Base-by-base conservation (phyloP, 2,797 vertebrate genomes). In the Acanthurus lineatus region DNA sequence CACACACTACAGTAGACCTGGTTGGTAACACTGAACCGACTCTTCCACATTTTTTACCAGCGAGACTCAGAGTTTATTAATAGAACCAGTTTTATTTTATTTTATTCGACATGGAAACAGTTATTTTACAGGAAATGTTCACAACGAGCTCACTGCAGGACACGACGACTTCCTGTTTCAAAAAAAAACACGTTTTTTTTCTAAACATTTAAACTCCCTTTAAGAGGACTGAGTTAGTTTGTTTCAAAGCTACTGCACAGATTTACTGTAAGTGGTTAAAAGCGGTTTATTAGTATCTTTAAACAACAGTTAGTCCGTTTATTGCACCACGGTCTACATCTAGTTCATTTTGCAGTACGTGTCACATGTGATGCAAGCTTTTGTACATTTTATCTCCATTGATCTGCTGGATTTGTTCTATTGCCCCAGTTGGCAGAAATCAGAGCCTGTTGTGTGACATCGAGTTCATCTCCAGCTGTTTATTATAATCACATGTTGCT, bases 161-260 rank as follows among this genome's bases (percentile, higher is more conserved):
- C 42, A 76, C 40, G 22, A n/a, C 2, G 3, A 10, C 38, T 69
- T 66, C 61, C 35, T 66, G 61, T 35, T 61, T 42, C 47, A 73
- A 73, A 59, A 17, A 73, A 73, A 59, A 17, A 63, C 76, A 72
- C 66, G n/a, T 9, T 63, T 66, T 58, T 25, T 25, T 25, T 44
- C 48, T 70, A 67, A 67, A 81, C 70, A 77, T 76, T 71, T 82
- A 85, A 71, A 67, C 16, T 73, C 51, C 32, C 2, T 12, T 19
- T 4, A 16, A 71, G 19, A 71, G 16, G 16, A 28, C 35, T 44
- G 5, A 15, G 22, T 67, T 56, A 75, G 15, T 69, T 17, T 44
- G 48, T 54, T 62, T 81, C 62, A 38, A 62, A 78, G 61, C 61
- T 54, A 45, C 45, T 61, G 19, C 12, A 85, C 47, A 79, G 0